Percentiles rank a stretch among this genome's conserved stretches.
Evolutionary conservation across 2,113 vertebrate species (phyloP).

Genomic region (Phrynocephalus versicolor): DNA sequence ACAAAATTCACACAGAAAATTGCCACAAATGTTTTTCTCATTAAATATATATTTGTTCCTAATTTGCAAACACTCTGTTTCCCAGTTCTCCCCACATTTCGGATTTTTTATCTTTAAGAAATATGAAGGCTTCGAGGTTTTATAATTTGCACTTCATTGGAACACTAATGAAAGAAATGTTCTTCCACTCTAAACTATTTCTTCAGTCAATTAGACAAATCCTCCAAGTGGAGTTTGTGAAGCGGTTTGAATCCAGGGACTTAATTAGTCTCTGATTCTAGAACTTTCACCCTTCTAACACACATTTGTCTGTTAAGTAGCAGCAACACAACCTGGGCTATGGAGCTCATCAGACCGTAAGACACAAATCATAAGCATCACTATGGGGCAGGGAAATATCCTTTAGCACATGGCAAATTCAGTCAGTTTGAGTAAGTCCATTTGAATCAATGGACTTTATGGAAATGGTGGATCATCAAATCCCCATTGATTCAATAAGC

Average conservation of each 20-base stretch:
- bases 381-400: not conserved
- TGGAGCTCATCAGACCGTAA: accelerated
- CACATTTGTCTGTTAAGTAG: not conserved
- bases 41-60: conserved; percentile 63
- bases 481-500: too few relatives aligned
- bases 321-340: not conserved
- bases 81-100: conserved; percentile 44
- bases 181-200: conserved; percentile 76
- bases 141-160: conserved; percentile 75
- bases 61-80: conserved; percentile 63
- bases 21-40: conserved; percentile 49
- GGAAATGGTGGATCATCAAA: too few relatives aligned
- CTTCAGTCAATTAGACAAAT: conserved; percentile 81
- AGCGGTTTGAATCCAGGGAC: conserved; percentile 73
- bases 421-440: not conserved
- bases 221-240: conserved; percentile 73
- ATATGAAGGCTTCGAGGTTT: conserved; percentile 65
- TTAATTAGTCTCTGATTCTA: conserved; percentile 71
- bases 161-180: conserved; percentile 77
- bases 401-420: accelerated
- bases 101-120: conserved; percentile 74
- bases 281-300: conserved; percentile 54
- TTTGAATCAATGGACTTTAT: too few relatives aligned
- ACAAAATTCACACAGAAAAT: conserved; percentile 69
- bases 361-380: not conserved